Evolutionary conservation across 2,888 invertebrate genomes (phyloP).

Genomic region (Diarsia brunnea): DNA sequence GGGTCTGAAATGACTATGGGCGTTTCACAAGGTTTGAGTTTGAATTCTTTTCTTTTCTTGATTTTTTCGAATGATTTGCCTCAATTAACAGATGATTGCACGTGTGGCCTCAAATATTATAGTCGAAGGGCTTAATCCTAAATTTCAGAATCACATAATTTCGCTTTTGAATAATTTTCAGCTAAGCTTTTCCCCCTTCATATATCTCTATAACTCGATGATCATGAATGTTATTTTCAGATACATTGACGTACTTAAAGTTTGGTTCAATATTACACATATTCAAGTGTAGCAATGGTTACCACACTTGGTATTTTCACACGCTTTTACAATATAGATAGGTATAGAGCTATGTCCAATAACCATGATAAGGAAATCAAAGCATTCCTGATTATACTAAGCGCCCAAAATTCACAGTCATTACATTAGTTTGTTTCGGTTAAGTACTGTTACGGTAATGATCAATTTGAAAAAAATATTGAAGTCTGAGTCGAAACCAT

Average conservation of each 20-base stretch:
- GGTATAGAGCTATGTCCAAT: neutral
- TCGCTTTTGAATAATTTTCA: neutral
- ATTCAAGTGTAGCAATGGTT: constrained; percentile 4
- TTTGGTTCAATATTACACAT: neutral
- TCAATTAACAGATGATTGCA: no score
- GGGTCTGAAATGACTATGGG: neutral
- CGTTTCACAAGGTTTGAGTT: neutral
- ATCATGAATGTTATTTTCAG: neutral
- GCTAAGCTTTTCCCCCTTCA: neutral
- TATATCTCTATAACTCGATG: neutral
- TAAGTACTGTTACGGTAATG: neutral
- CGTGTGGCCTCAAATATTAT: neutral
- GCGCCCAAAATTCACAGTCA: neutral
- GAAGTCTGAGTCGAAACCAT: neutral
- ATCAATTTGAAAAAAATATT: neutral
- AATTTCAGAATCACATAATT: neutral
- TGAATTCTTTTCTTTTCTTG: neutral
- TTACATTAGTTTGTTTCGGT: constrained; percentile 5
- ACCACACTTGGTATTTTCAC: neutral
- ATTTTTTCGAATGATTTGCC: neutral
- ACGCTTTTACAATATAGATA: constrained; percentile 12
- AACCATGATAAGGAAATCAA: constrained; percentile 10
- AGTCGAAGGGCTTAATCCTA: neutral
- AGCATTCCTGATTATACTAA: neutral
- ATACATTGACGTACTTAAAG: neutral